Conservation (phyloP, 2,797 vertebrate genomes). For the Bufotes viridis region DNA sequence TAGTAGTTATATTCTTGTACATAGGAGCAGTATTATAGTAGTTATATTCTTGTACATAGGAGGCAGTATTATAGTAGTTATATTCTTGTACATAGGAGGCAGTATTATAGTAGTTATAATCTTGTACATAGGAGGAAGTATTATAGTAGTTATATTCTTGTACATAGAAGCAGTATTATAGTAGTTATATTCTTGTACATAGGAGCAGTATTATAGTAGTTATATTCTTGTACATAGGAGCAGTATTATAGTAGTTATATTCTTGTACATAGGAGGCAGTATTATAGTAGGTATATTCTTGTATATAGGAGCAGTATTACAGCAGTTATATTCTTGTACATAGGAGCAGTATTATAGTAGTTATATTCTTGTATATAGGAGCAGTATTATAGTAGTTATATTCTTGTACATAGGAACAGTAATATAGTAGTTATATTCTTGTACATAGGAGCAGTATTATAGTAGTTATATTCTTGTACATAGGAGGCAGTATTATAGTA, state of each 20-base stretch:
- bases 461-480: background rate
- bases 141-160: too few relatives aligned
- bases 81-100: background rate
- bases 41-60: too few relatives aligned
- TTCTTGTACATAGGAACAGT: background rate
- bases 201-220: too few relatives aligned
- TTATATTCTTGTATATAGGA: background rate
- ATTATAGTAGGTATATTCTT: background rate
- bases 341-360: background rate
- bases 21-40: too few relatives aligned
- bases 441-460: background rate
- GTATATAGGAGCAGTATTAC: background rate
- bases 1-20: too few relatives aligned
- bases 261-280: background rate
- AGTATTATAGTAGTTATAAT: too few relatives aligned
- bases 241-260: background rate
- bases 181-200: too few relatives aligned
- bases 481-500: background rate
- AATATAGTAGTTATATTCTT: constrained; percentile 5
- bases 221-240: too few relatives aligned
- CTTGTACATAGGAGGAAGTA: too few relatives aligned
- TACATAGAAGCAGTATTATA: too few relatives aligned
- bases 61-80: background rate
- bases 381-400: constrained; percentile 8
- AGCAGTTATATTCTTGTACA: background rate